Evolutionary conservation across 2,888 invertebrate genomes (phyloP).

Genomic region (Drosophila paracracens): DNA sequence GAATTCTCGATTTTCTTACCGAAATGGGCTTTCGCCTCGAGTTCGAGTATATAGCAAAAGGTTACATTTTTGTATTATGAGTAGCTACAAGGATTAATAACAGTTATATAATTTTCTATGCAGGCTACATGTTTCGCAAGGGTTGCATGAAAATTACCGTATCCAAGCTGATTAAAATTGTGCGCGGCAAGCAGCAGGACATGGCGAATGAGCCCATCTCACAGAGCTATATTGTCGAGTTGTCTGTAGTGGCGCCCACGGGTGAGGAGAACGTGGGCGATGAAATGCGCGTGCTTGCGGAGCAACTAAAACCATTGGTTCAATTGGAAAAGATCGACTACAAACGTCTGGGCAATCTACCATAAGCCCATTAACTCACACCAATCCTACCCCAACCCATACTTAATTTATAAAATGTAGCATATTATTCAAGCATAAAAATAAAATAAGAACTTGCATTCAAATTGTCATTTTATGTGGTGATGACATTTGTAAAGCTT

Average conservation of each 20-base stretch:
- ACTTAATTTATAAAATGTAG: constrained; percentile 9
- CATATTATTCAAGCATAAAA: background rate
- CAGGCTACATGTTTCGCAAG: constrained; percentile 94
- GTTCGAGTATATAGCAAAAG: constrained; percentile 97
- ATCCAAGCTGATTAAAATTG: constrained; percentile 95
- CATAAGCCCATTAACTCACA: constrained; percentile 52
- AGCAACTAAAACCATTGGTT: constrained; percentile 96
- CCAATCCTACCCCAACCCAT: background rate
- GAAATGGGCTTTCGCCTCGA: constrained; percentile 96
- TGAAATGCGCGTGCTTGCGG: constrained; percentile 97
- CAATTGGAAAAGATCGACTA: constrained; percentile 97
- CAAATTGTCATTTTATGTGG: background rate
- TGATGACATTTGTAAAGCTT: background rate
- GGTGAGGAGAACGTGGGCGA: constrained; percentile 98
- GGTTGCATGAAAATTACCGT: constrained; percentile 99
- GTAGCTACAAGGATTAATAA: background rate
- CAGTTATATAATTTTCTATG: background rate
- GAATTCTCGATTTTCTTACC: constrained; percentile 95
- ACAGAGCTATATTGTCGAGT: constrained; percentile 96
- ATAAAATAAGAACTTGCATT: background rate
- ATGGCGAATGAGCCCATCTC: constrained; percentile 92
- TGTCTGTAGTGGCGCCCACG: constrained; percentile 93
- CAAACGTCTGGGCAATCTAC: constrained; percentile 87
- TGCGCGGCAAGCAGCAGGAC: constrained; percentile 90
- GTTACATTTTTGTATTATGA: constrained; percentile 75